Evolutionary conservation across 53 echinoderm and acorn worm species (phyloP), one percentile per base, ranked within the genome.

Genomic region (Paelopatides confundens): DNA sequence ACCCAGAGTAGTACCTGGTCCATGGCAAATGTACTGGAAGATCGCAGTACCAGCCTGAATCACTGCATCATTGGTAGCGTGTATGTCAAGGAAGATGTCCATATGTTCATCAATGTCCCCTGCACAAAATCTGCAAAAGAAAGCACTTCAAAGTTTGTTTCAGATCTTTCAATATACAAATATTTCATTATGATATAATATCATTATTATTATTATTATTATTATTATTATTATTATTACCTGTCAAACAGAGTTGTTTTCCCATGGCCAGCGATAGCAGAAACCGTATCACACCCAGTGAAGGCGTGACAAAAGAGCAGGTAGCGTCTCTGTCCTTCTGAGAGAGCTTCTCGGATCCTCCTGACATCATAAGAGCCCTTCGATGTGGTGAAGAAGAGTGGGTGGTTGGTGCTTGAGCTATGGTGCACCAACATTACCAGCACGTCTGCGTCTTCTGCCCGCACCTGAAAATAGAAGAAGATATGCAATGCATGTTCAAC

Each of bases 21-120:
- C 52, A 51, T 12, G 52, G 17, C 17, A 51, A 51, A 71, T 10
- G 32, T 32, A 31, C 32, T 71, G 74, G 37, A 28, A 71, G 7
- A 71, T 71, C 74, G 32, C 32, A 8, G 5, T 31, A 31, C 74
- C 74, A 71, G 74, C 74, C 37, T 6, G 7, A 14, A 71, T 71
- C 4, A 31, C 32, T n/a, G 33, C 74, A 4, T 71, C 74, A 6
- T 71, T 71, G 74, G 32, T 71, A 30, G 74, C 74, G 21, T 37
- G 74, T 71, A 28, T 34, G 35, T 71, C 74, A 10, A 71, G 32
- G 32, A 71, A 71, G 32, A 71, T 30, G 32, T 71, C 35, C 74
- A 71, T 31, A 9, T 24, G 27, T 28, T 31, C 31, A 24, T 67
- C 69, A 28, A 31, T 31, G 27, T 28, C 69, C 27, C 31, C 69